These are phyloP conservation scores for Elegia similella DNA, from an alignment of 2,888 invertebrate species.

Conservation along the genomic window DNA sequence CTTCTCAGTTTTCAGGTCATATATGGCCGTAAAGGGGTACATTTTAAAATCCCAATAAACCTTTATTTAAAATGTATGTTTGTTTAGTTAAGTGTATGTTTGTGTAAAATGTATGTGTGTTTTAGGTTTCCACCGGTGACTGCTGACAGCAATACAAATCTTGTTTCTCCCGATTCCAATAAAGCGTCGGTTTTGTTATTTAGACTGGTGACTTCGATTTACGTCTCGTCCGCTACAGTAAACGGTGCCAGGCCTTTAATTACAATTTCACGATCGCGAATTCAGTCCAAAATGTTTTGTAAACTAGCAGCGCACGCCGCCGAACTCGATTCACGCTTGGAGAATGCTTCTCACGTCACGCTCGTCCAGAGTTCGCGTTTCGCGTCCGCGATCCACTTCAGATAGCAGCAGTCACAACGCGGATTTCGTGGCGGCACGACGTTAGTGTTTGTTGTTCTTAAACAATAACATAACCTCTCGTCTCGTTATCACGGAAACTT, in stretches of 20 bases:
- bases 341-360: constrained; percentile 22
- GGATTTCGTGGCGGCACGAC: constrained; percentile 45
- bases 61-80: too few species aligned
- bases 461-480: constrained; percentile 70
- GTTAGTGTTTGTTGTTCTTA: constrained; percentile 34
- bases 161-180: not conserved
- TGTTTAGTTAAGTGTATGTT: too few species aligned
- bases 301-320: not conserved
- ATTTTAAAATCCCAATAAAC: too few species aligned
- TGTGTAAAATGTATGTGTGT: too few species aligned
- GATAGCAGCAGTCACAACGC: constrained; percentile 47
- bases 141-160: not conserved
- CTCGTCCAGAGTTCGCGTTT: constrained; percentile 9
- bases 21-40: too few species aligned
- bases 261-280: constrained; percentile 6
- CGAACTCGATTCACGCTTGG: constrained; percentile 2
- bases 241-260: constrained; percentile 6
- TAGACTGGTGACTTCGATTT: constrained; percentile 1
- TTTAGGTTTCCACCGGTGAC: not conserved
- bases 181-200: constrained; percentile 1
- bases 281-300: constrained; percentile 6
- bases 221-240: not conserved
- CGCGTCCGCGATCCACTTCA: constrained; percentile 25
- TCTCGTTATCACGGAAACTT: constrained; percentile 48
- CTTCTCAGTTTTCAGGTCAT: too few species aligned